Evolutionary conservation across 2,888 invertebrate species (phyloP), one percentile per base, ranked within the genome.

Genomic region (Rotaria macrura): DNA sequence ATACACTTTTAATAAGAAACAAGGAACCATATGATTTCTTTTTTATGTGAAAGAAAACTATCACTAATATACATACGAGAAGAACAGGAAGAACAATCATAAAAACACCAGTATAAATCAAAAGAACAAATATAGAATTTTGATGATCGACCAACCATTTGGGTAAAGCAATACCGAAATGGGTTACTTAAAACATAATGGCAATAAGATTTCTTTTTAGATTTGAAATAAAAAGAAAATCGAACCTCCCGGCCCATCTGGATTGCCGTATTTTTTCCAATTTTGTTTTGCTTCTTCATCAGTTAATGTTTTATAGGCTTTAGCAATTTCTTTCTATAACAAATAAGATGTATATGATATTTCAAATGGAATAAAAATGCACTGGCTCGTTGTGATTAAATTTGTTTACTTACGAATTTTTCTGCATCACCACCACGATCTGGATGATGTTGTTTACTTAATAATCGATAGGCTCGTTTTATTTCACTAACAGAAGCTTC

Each of bases 61-160:
- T 49, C 14, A 49, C 17, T 3, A 49, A 49, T 49, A 17, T 49
- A 89, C 92, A 89, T 88, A 92, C 92, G 88, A 93, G 92, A 87
- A 96, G 95, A 87, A 90, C 89, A 0, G 92, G 92, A 86, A 99
- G 92, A 72, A 97, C 95, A 86, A 99, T 94, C 97, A 99, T 99
- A 91, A 99, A 99, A 1, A 99, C 95, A 85, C 98, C 92, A 9
- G 95, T 97, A 92, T 97, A 97, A 2, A 96, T 92, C 6, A 96
- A 96, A 84, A 97, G 88, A 88, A 92, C 97, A 96, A 96, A 97
- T 43, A 98, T 94, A 88, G 97, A 97, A 91, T 99, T 99, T 91
- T 99, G 96, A 91, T 98, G 97, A 90, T 98, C 97, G 17, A 99
- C 97, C 91, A 99, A 97, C 99, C 99, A 99, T 85, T 98, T 97